A percentile compares a stretch with the other conserved stretches of the same genome.
Conservation (phyloP, 1,140 invertebrate species). For the Trachelipus rathkii region DNA sequence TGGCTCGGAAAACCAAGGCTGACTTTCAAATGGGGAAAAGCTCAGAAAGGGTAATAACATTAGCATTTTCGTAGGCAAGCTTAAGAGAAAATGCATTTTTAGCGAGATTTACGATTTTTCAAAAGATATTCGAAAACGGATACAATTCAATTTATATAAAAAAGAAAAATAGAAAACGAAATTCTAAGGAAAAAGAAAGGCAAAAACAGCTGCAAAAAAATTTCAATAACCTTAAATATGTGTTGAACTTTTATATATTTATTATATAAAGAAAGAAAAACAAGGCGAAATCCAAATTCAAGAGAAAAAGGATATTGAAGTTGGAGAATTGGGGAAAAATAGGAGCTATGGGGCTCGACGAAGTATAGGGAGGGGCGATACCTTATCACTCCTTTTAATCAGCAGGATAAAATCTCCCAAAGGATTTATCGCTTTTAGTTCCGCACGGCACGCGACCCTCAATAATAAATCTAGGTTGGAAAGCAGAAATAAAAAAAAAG, state of each 20-base stretch:
- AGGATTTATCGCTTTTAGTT: neutral
- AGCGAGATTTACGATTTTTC: constrained; percentile 1
- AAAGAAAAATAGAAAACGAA: neutral
- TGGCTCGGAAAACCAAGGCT: neutral
- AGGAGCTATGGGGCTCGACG: no score
- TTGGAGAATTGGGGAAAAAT: no score
- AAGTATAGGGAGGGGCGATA: neutral
- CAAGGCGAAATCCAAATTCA: neutral
- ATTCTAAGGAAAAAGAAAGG: neutral
- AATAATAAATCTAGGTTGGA: neutral
- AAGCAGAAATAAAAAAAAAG: neutral
- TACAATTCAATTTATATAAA: constrained; percentile 3
- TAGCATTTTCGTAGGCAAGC: constrained; percentile 4
- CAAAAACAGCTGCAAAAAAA: neutral
- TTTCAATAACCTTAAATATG: constrained; percentile 1
- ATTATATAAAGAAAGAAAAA: neutral
- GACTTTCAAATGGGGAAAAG: constrained; percentile 1
- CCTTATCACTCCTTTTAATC: constrained; percentile 4
- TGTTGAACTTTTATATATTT: no score
- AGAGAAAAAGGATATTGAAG: no score
- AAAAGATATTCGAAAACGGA: constrained; percentile 5
- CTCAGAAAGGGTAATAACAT: neutral
- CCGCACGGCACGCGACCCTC: neutral
- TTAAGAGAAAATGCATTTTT: neutral
- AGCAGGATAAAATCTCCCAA: neutral